Evolutionary conservation across 1,140 invertebrate genomes (phyloP).

Genomic region (Prorops nasuta): DNA sequence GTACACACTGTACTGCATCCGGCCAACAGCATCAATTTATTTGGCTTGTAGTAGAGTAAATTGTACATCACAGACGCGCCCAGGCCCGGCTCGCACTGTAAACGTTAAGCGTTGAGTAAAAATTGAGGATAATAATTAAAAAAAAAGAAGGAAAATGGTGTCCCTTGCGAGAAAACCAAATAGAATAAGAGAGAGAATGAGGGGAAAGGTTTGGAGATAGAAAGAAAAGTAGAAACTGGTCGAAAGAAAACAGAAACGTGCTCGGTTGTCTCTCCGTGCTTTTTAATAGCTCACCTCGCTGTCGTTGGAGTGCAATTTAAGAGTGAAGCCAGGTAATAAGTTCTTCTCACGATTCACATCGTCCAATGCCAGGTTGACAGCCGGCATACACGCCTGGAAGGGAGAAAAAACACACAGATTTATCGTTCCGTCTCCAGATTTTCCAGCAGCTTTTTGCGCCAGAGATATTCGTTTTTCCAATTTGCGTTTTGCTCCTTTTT

Average conservation of each 20-base stretch:
- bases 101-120: slow-evolving; percentile 42
- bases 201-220: too few species aligned
- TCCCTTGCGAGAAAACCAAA: too few species aligned
- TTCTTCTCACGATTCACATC: slow-evolving; percentile 91
- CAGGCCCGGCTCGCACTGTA: slow-evolving; percentile 95
- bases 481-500: too few species aligned
- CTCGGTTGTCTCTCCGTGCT: too few species aligned
- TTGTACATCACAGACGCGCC: slow-evolving; percentile 98
- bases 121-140: too few species aligned
- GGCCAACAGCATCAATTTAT: slow-evolving; percentile 92
- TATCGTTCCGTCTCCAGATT: not conserved
- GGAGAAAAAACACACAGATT: not conserved
- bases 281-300: slow-evolving; percentile 92
- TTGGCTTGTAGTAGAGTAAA: slow-evolving; percentile 92
- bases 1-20: slow-evolving; percentile 99
- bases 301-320: slow-evolving; percentile 93
- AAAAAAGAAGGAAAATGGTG: too few species aligned
- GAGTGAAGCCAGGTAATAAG: slow-evolving; percentile 86
- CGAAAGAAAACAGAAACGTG: too few species aligned
- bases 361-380: slow-evolving; percentile 90
- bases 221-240: too few species aligned
- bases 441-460: too few species aligned
- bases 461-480: too few species aligned
- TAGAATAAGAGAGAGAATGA: too few species aligned
- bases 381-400: slow-evolving; percentile 82